Base-by-base conservation (phyloP, 2,888 invertebrate species). In the Myopa testacea region DNA sequence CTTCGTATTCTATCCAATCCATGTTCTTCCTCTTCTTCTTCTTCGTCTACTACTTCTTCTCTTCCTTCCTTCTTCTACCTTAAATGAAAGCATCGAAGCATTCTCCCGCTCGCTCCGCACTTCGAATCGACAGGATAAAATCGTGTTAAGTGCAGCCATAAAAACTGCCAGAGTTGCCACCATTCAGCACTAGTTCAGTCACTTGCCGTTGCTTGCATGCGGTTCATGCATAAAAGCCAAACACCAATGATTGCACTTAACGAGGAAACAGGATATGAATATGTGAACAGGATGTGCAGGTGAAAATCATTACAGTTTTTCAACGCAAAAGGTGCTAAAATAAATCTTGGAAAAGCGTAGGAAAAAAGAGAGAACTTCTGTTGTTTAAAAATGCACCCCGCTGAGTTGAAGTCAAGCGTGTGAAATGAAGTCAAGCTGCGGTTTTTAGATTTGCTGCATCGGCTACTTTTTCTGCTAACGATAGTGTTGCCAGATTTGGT, bases 111-210 rank as follows among this genome's bases (percentile, higher is more conserved):
- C 34, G 34, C 37, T 12, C 37, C 63, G 16, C 4, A 63, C 34
- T 14, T 45, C 12, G 10, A 5, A 10, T 50, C 40, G 40, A 68
- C 26, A 68, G 14, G 40, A 68, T 63, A n/a, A 52, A 75, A 67
- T 75, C 74, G 37, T 75, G 74, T 75, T 75, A 75, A 75, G 74
- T 75, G 74, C 55, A 65, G 37, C 34, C 74, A 34, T 74, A 74
- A 65, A 52, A 74, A 50, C n/a, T 58, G 72, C 60, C 60, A 72
- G 72, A 58, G 60, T 72, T 72, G 58, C 40, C 69, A 69, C 26
- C 26, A 19, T 38, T 10, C 72, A 37, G n/a, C 69, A 68, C 8
- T n/a, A 45, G 34, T 26, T 26, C 26, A 70, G 52, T 12, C 26
- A n/a, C 26, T 26, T 63, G 62, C 58, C 37, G 71, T 71, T 55